Evolutionary conservation across 2,888 invertebrate species (phyloP).

Genomic region (Pediacus dermestoides): DNA sequence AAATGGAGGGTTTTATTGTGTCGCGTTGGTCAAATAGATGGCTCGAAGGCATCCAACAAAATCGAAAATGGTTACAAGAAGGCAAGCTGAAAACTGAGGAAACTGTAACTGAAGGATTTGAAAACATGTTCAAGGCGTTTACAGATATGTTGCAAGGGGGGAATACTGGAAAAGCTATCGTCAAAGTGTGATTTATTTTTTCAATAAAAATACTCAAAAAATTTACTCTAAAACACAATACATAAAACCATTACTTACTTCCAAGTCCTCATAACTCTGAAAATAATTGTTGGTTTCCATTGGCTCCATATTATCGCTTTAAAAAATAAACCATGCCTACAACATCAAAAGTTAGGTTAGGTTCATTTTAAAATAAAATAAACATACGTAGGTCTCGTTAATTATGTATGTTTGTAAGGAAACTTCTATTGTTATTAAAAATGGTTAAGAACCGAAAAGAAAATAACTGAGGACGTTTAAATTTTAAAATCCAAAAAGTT

Average conservation of each 20-base stretch:
- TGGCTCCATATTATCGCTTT: slow-evolving; percentile 23
- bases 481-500: no score
- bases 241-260: slow-evolving; percentile 62
- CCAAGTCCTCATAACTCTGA: slow-evolving; percentile 69
- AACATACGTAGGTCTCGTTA: no score
- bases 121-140: slow-evolving; percentile 43
- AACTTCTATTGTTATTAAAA: no score
- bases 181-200: no score
- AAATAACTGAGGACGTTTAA: no score
- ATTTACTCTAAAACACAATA: no score
- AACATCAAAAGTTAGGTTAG: no score
- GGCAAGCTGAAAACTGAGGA: slow-evolving; percentile 69
- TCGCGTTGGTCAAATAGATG: slow-evolving; percentile 49
- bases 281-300: slow-evolving; percentile 57
- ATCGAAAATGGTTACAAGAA: slow-evolving; percentile 62
- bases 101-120: slow-evolving; percentile 63
- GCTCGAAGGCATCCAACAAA: slow-evolving; percentile 61
- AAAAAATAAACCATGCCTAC: no score
- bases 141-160: slow-evolving; percentile 33
- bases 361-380: no score
- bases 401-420: no score
- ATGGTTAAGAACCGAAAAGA: no score
- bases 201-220: no score
- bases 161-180: slow-evolving; percentile 37
- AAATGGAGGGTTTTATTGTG: slow-evolving; percentile 35